Conservation (phyloP, 2,113 vertebrate species). For the Thamnophis sirtalis region DNA sequence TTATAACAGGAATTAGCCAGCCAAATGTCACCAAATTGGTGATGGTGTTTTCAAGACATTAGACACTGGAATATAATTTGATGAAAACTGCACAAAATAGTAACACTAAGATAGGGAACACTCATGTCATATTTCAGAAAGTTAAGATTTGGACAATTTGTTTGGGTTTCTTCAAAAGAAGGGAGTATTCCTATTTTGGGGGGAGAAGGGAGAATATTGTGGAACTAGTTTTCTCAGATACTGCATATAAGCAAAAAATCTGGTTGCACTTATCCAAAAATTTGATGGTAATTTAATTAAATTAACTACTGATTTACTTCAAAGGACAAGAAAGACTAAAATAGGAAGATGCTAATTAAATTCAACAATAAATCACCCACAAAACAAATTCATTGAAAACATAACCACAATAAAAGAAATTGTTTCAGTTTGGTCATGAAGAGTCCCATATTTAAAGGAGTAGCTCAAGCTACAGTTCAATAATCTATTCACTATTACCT, state of each 20-base stretch:
- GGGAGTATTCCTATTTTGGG: not conserved
- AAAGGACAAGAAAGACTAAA: not conserved
- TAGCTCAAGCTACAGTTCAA: not conserved
- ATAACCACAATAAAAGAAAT: not conserved
- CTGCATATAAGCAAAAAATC: not conserved
- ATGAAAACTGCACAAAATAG: not conserved
- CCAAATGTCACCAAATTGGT: not conserved
- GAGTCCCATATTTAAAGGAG: not conserved
- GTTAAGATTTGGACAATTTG: not conserved
- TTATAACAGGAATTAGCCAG: not conserved
- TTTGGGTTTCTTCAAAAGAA: not conserved
- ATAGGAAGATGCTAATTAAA: not conserved
- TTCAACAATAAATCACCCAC: not conserved
- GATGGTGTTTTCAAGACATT: not conserved
- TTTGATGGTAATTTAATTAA: not conserved
- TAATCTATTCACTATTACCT: not conserved
- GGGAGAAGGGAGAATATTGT: not conserved
- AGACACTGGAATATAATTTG: not conserved
- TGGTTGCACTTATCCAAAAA: not conserved
- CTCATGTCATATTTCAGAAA: not conserved
- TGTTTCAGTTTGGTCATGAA: not conserved
- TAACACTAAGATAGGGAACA: not conserved
- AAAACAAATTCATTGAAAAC: not conserved
- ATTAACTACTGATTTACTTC: not conserved
- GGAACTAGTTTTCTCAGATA: not conserved